Evolutionary conservation across 1,140 invertebrate species (phyloP), one percentile per base, ranked within the genome.

Genomic region (Eciton burchellii): DNA sequence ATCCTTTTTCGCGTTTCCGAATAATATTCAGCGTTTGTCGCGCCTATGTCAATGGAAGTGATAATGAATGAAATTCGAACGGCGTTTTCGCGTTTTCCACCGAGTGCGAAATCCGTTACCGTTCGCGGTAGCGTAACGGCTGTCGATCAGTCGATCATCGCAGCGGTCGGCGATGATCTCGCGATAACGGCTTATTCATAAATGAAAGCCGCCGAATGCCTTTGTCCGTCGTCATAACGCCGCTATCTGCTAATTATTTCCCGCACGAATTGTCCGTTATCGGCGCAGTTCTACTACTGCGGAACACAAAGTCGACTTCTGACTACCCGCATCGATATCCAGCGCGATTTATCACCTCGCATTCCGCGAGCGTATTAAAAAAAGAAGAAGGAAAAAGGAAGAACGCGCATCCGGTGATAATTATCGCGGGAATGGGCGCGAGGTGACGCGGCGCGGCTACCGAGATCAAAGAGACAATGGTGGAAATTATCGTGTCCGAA

Each of bases 191-290:
- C 35, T 77, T 54, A 52, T 66, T 68, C 21, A 54, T 29, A 12
- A 60, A 43, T 19, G 29, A 65, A n/a, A 49, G 12, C 35, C 45
- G 8, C 11, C 45, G 21, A 29, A 49, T 11, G 29, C 12, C 16
- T 79, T 79, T 79, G 63, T 79, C 54, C 56, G 14, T 16, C 3
- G 24, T 72, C 21, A 12, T 54, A 70, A 16, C 45, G 8, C 16
- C 5, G 8, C 12, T 59, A 21, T 79, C n/a, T 11, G 56, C 49
- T 79, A 79, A 79, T 79, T 79, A 1, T 56, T 79, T 79, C 63
- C 74, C 56, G 63, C 49, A n/a, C n/a, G n/a, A 6, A 45, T 56
- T 45, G 9, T 63, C 63, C n/a, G 19, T 65, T 49, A 79, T 56
- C 43, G 49, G 1, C 21, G 11, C 43, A 41, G 35, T 6, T 76